Evolutionary conservation across 2,888 invertebrate genomes (phyloP), one percentile per base, ranked within the genome.

Genomic region (Tethea ocularis): DNA sequence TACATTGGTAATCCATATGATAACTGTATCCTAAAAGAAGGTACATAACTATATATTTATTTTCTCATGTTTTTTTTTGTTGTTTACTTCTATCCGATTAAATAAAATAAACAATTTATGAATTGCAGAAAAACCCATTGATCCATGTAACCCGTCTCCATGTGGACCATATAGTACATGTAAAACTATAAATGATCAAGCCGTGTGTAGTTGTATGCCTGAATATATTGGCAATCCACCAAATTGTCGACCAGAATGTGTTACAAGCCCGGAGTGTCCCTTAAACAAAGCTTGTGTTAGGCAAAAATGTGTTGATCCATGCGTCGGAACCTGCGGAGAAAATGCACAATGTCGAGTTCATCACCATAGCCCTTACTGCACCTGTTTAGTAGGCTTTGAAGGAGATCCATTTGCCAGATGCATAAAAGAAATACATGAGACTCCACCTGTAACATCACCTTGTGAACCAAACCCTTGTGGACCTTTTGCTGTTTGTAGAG

Each of bases 91-190:
- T 15, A 41, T 7, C 1, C 17, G 7, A 41, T 41, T 17, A 6
- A 2, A n/a, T 41, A 41, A 41, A 17, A 5, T 7, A 1, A 17
- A 41, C 36, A 41, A 17, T 15, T 59, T 54, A 57, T 59, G 51
- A 46, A 1, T 83, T 78, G 36, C 79, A 91, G 92, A 88, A 62
- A 77, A 83, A 53, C 88, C 91, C 57, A 84, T 71, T 55, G 94
- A 96, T 82, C 96, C 96, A 33, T 97, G 97, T 78, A 87, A 93
- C 61, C 96, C 97, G 52, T 95, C 96, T 56, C 97, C 97, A 1
- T 97, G 97, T 82, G 97, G 97, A 29, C 94, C 95, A n/a, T 95
- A 96, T 80, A 95, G 96, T 62, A 91, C 94, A 67, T 97, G 97
- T 77, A 93, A 94, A 62, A 94, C 94, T 64, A 82, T 91, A 23